phyloP scores from a whole-genome alignment of 2,888 invertebrate species.

The Campoplex nolae region DNA sequence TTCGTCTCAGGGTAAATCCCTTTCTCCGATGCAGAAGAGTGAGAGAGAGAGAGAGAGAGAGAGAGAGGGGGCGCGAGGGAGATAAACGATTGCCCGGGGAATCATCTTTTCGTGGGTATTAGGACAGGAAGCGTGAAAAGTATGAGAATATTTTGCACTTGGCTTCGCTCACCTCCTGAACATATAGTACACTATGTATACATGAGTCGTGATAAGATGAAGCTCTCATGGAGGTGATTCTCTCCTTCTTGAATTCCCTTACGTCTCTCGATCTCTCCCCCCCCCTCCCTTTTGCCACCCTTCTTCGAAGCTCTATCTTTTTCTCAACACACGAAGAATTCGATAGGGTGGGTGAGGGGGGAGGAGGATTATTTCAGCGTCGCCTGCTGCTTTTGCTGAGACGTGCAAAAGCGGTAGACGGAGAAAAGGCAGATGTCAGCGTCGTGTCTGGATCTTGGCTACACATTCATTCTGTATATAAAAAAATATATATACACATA shows the following conservation, averaged over 20 bases:
- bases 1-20: constrained; percentile 72
- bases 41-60: background rate
- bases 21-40: background rate
- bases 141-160: constrained; percentile 77
- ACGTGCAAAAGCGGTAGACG: constrained; percentile 73
- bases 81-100: constrained; percentile 69
- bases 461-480: constrained; percentile 49
- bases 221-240: constrained; percentile 60
- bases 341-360: constrained; percentile 37
- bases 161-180: constrained; percentile 58
- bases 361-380: constrained; percentile 74
- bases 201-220: constrained; percentile 65
- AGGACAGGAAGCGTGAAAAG: constrained; percentile 70
- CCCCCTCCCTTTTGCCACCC: constrained; percentile 47
- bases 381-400: constrained; percentile 70
- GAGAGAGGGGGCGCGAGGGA: constrained; percentile 43
- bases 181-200: constrained; percentile 34
- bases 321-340: constrained; percentile 46
- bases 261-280: constrained; percentile 53
- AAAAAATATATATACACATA: constrained; percentile 17
- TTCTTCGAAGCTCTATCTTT: constrained; percentile 39
- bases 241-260: constrained; percentile 52
- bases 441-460: constrained; percentile 65
- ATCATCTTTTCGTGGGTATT: constrained; percentile 70
- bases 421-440: constrained; percentile 77